Conservation (phyloP, 2,797 vertebrate genomes). For the Pristis pectinata region DNA sequence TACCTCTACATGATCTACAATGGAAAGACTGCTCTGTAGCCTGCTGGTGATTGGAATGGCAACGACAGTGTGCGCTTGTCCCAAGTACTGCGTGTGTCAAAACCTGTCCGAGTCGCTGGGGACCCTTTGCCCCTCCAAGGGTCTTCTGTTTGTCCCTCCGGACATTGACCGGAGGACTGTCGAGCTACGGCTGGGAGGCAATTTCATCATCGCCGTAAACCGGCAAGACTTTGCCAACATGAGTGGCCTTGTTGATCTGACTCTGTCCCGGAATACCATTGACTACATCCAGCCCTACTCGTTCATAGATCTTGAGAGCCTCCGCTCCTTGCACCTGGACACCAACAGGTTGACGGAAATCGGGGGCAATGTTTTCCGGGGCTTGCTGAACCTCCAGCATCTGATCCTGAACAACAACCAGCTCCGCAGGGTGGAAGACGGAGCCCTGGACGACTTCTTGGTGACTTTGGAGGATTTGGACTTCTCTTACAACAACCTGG, state of each 20-base stretch:
- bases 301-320: conserved; percentile 88
- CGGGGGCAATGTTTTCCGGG: conserved; percentile 80
- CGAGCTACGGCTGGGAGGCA: conserved; percentile 89
- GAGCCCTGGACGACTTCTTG: conserved; percentile 82
- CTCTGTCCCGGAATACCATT: conserved; percentile 92
- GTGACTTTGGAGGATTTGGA: conserved; percentile 90
- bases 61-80: conserved; percentile 80
- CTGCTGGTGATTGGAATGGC: conserved; percentile 90
- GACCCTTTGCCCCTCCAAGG: conserved; percentile 92
- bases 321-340: conserved; percentile 89
- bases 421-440: conserved; percentile 70
- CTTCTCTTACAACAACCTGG: conserved; percentile 93
- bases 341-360: conserved; percentile 86
- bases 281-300: conserved; percentile 89
- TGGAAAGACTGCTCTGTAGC: conserved; percentile 91
- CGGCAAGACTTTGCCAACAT: conserved; percentile 95
- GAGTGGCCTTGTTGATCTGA: conserved; percentile 94
- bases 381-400: conserved; percentile 90
- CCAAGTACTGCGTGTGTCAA: conserved; percentile 97
- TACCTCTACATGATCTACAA: conserved; percentile 74
- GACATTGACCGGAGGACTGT: conserved; percentile 94
- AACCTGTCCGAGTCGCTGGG: conserved; percentile 95
- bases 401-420: conserved; percentile 98
- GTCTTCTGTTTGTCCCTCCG: conserved; percentile 85
- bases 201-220: conserved; percentile 90